Conservation (phyloP, 2,113 vertebrate genomes). For the Reinhardtius hippoglossoides region DNA sequence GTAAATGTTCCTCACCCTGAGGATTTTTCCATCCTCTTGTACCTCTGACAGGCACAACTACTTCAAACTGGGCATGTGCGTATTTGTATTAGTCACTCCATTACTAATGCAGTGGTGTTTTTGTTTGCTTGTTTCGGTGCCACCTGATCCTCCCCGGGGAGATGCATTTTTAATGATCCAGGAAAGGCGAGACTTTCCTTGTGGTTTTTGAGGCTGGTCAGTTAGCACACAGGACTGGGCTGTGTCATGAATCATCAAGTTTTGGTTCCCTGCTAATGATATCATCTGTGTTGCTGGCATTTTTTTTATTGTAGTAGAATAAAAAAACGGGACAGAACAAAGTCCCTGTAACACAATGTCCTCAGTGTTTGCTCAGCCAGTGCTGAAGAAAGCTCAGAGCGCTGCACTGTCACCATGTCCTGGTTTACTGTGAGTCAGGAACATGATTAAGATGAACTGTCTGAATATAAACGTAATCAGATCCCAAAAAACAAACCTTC, state of each 20-base stretch:
- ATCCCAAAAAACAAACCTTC: not conserved
- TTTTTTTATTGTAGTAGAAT: constrained; percentile 5
- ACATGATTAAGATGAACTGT: constrained; percentile 7
- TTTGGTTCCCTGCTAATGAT: constrained; percentile 30
- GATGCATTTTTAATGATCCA: constrained; percentile 76
- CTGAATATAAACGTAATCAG: not conserved
- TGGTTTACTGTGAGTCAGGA: constrained; percentile 31
- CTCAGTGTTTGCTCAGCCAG: constrained; percentile 47
- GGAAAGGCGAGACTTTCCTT: constrained; percentile 68
- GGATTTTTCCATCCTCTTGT: constrained; percentile 21
- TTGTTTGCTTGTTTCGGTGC: constrained; percentile 75
- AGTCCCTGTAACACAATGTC: constrained; percentile 52
- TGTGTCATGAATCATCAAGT: constrained; percentile 38
- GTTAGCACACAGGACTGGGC: constrained; percentile 29
- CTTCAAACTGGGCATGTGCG: constrained; percentile 16
- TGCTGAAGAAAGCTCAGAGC: too few relatives aligned
- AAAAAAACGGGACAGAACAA: constrained; percentile 33
- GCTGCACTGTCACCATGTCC: not conserved
- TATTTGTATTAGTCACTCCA: constrained; percentile 43
- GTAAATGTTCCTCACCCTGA: not conserved
- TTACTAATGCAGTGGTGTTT: constrained; percentile 77
- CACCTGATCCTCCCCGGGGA: constrained; percentile 66
- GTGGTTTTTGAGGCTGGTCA: constrained; percentile 47
- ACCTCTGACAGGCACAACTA: constrained; percentile 27
- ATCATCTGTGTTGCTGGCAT: constrained; percentile 10